These are phyloP conservation scores for Glossophaga mutica DNA, from an alignment of 2,797 vertebrate species.

Conservation along the genomic window DNA sequence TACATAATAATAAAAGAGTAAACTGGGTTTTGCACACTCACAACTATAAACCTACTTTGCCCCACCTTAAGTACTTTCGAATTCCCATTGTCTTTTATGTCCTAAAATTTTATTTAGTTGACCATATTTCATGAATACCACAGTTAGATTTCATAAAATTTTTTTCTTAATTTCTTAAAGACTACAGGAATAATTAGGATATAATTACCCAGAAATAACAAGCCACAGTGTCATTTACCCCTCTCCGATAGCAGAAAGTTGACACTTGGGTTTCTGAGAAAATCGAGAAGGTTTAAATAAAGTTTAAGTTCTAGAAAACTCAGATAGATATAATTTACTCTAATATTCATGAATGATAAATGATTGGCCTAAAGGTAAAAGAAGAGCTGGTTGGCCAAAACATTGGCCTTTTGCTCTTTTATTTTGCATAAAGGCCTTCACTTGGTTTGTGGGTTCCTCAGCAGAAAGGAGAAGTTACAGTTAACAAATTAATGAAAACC, in stretches of 20 bases:
- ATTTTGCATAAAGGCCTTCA: conserved; percentile 55
- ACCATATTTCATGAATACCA: neutral
- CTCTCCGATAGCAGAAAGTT: conserved; percentile 50
- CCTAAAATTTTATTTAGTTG: conserved; percentile 1
- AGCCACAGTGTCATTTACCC: conserved; percentile 31
- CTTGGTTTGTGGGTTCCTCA: conserved; percentile 61
- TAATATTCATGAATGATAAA: neutral
- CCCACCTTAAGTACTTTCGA: neutral
- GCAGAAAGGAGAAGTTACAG: conserved; percentile 77
- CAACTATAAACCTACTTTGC: neutral
- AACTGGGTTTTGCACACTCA: neutral
- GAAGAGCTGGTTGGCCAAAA: neutral
- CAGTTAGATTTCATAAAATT: conserved; percentile 48
- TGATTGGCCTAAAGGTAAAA: conserved; percentile 42
- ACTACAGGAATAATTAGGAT: conserved; percentile 46
- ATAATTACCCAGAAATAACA: conserved; percentile 55
- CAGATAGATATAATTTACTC: neutral
- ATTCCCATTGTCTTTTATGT: neutral
- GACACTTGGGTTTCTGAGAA: conserved; percentile 70
- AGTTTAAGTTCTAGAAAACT: conserved; percentile 59
- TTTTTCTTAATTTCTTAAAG: neutral
- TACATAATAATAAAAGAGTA: neutral
- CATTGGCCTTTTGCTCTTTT: conserved; percentile 12
- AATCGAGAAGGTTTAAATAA: conserved; percentile 54
- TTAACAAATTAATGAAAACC: conserved; percentile 91